phyloP scores from a whole-genome alignment of 2,797 vertebrate species.

The Huso huso region DNA sequence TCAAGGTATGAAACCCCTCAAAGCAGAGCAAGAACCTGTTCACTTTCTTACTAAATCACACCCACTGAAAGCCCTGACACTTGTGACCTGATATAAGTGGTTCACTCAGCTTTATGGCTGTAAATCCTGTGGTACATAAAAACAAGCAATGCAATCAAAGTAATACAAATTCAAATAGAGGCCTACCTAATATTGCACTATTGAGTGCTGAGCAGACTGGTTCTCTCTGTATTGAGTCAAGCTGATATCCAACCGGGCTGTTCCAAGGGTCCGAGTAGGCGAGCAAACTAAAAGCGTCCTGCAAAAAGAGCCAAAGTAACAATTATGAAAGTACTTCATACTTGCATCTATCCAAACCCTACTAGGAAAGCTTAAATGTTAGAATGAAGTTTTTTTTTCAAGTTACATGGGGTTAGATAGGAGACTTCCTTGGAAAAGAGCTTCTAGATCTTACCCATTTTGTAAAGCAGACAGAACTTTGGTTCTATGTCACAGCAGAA shows the following conservation, averaged over 20 bases:
- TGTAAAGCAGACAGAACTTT: too few relatives aligned
- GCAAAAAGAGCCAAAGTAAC: conserved; percentile 16
- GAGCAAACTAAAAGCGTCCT: conserved; percentile 97
- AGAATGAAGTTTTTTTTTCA: too few relatives aligned
- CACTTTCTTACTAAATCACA: neutral
- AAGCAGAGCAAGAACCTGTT: neutral
- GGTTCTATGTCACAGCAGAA: too few relatives aligned
- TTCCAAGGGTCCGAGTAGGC: conserved; percentile 96
- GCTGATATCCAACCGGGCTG: conserved; percentile 94
- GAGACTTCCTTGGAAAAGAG: too few relatives aligned
- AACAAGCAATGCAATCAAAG: neutral
- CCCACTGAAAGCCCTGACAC: neutral
- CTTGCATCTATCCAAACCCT: too few relatives aligned
- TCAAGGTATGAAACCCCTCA: too few relatives aligned
- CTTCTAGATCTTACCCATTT: too few relatives aligned
- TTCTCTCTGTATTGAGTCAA: conserved; percentile 94
- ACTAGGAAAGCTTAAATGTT: too few relatives aligned
- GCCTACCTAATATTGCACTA: conserved; percentile 96
- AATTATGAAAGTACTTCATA: neutral
- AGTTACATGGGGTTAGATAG: too few relatives aligned
- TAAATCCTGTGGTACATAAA: neutral
- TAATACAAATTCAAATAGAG: neutral
- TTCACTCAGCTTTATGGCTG: too few relatives aligned
- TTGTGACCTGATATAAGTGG: too few relatives aligned
- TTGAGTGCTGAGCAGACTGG: conserved; percentile 97